Percentiles rank a stretch among this genome's conserved stretches.
Conservation (phyloP, 2,888 invertebrate species). For the Oscheius sp. region DNA sequence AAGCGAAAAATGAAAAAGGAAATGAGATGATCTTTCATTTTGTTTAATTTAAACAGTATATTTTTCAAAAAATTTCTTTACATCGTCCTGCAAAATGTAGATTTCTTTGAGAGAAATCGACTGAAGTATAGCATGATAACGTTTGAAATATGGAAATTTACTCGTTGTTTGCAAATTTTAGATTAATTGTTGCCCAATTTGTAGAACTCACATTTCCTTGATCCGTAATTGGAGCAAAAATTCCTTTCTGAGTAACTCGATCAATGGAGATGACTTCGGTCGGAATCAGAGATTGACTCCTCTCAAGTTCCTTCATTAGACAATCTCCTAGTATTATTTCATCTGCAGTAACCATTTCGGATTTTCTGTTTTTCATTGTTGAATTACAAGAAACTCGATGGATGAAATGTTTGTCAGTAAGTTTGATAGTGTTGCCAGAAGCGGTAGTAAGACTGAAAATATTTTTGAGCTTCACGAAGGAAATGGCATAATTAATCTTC, state of each 20-base stretch:
- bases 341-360: slow-evolving; percentile 52
- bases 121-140: no score
- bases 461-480: no score
- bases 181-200: no score
- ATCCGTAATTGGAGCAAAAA: slow-evolving; percentile 62
- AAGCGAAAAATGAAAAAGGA: no score
- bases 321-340: slow-evolving; percentile 60
- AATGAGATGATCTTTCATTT: no score
- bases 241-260: slow-evolving; percentile 51
- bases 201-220: slow-evolving; percentile 38
- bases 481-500: no score
- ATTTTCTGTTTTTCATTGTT: not conserved
- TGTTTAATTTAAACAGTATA: no score
- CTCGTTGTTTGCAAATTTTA: no score
- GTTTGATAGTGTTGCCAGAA: slow-evolving; percentile 54
- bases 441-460: slow-evolving; percentile 34
- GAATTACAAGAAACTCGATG: slow-evolving; percentile 47
- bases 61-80: no score
- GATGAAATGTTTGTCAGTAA: slow-evolving; percentile 63
- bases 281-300: slow-evolving; percentile 3
- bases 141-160: no score
- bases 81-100: no score
- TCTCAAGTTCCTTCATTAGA: slow-evolving; percentile 38
- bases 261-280: slow-evolving; percentile 42
- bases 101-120: not conserved